A percentile compares a stretch with the other conserved stretches of the same genome.
Conservation (phyloP, 2,113 vertebrate species). For the Sebastes fasciatus region DNA sequence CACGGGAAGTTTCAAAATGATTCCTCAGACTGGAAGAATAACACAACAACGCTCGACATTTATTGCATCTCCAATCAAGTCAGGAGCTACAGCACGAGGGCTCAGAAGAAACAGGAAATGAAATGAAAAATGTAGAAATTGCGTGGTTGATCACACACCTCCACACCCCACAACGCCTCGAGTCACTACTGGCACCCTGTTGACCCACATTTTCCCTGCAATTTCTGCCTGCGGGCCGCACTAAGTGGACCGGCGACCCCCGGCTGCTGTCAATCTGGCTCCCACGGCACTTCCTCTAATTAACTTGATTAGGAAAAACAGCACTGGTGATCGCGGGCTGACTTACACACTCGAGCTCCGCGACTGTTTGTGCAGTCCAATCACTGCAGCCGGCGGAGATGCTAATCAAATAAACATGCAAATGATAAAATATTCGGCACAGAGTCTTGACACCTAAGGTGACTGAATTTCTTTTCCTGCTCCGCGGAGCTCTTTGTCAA, state of each 20-base stretch:
- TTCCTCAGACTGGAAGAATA: slow-evolving; percentile 14
- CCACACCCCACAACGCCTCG: slow-evolving; percentile 25
- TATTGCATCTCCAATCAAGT: slow-evolving; percentile 25
- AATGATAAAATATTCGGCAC: slow-evolving; percentile 76
- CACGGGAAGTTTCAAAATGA: background rate
- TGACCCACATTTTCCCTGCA: slow-evolving; percentile 65
- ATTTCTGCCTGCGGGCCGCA: slow-evolving; percentile 49
- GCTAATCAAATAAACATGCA: slow-evolving; percentile 83
- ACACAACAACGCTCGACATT: background rate
- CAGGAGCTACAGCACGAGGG: slow-evolving; percentile 11
- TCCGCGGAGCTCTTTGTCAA: slow-evolving; percentile 73
- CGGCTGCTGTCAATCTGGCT: slow-evolving; percentile 65
- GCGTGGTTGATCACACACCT: slow-evolving; percentile 14
- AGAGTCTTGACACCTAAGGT: slow-evolving; percentile 72
- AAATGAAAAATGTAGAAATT: slow-evolving; percentile 38
- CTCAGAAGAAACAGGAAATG: slow-evolving; percentile 7
- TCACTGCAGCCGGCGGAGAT: slow-evolving; percentile 57
- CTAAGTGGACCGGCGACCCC: slow-evolving; percentile 65
- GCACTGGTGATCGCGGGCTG: slow-evolving; percentile 53
- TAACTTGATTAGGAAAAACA: slow-evolving; percentile 78
- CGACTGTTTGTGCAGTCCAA: slow-evolving; percentile 70
- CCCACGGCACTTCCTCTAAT: slow-evolving; percentile 69
- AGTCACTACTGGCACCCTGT: slow-evolving; percentile 52
- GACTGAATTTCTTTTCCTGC: slow-evolving; percentile 54
- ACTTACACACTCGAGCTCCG: slow-evolving; percentile 40